phyloP scores from a whole-genome alignment of 2,888 invertebrate species.

The Drosophila infuscata region DNA sequence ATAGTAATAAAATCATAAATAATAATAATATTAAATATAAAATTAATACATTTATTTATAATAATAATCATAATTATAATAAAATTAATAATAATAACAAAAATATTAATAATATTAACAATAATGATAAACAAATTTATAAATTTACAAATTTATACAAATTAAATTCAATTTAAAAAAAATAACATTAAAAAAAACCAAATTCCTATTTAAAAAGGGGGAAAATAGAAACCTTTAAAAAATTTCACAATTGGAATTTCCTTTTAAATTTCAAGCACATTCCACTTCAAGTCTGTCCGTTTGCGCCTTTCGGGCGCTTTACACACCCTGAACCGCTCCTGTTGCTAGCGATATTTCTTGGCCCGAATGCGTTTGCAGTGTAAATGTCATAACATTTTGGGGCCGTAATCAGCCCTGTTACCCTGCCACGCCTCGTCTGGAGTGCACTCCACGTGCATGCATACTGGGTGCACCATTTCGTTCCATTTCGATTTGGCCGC shows the following conservation, averaged over 20 bases:
- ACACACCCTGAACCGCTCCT: conserved; percentile 49
- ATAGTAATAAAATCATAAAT: not conserved
- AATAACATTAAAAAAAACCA: not conserved
- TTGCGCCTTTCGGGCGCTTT: not conserved
- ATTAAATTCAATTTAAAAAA: accelerated
- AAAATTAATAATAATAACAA: not conserved
- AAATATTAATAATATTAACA: not conserved
- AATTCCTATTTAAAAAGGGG: not conserved
- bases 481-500: conserved; percentile 42
- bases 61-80: too few species aligned
- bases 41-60: too few species aligned
- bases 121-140: not conserved
- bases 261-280: not conserved
- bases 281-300: not conserved
- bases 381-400: conserved; percentile 79
- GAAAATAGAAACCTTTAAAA: accelerated
- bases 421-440: conserved; percentile 7
- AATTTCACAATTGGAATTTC: not conserved
- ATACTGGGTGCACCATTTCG: conserved; percentile 30
- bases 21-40: not conserved
- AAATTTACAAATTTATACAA: too few species aligned
- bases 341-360: conserved; percentile 20
- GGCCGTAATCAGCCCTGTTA: conserved; percentile 67
- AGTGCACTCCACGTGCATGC: conserved; percentile 20
- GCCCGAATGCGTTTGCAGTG: conserved; percentile 57